Percentiles rank a stretch among this genome's conserved stretches.
These are phyloP conservation scores for Drosophila mimica DNA, from an alignment of 2,888 invertebrate genomes.

Conservation along the genomic window DNA sequence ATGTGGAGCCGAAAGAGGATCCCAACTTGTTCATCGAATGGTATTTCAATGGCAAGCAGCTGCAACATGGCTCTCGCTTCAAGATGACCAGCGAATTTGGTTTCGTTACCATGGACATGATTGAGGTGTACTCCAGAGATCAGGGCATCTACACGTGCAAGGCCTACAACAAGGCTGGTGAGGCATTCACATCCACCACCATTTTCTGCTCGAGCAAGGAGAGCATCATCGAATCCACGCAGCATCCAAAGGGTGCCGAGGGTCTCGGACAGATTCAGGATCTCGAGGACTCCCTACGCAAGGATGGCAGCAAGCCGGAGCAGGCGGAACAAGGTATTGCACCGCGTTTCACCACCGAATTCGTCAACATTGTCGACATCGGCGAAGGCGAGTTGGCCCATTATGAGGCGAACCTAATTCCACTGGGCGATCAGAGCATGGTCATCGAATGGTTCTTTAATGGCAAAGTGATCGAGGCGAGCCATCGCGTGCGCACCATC, in stretches of 20 bases:
- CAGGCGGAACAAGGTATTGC: slow-evolving; percentile 93
- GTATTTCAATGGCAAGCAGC: slow-evolving; percentile 96
- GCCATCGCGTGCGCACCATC: slow-evolving; percentile 95
- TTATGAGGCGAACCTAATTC: slow-evolving; percentile 98
- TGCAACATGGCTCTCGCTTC: slow-evolving; percentile 95
- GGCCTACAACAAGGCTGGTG: slow-evolving; percentile 94
- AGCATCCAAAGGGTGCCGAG: slow-evolving; percentile 97
- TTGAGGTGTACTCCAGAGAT: slow-evolving; percentile 96
- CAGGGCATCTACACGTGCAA: slow-evolving; percentile 97
- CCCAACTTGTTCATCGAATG: slow-evolving; percentile 96
- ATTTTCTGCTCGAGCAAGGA: slow-evolving; percentile 93
- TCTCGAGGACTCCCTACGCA: slow-evolving; percentile 93
- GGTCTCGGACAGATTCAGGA: slow-evolving; percentile 96
- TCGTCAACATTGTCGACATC: slow-evolving; percentile 92
- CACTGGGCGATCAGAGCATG: slow-evolving; percentile 97
- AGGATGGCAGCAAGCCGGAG: slow-evolving; percentile 88
- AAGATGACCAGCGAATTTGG: slow-evolving; percentile 98
- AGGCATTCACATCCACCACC: slow-evolving; percentile 96
- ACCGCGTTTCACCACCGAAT: slow-evolving; percentile 95
- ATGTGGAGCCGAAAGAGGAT: slow-evolving; percentile 97
- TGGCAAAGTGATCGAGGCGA: slow-evolving; percentile 93
- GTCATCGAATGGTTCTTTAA: slow-evolving; percentile 98
- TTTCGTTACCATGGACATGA: slow-evolving; percentile 96
- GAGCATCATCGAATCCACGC: slow-evolving; percentile 93
- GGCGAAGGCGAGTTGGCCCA: slow-evolving; percentile 98